These are phyloP conservation scores for Tachina fera DNA, from an alignment of 2,888 invertebrate genomes.

Conservation along the genomic window DNA sequence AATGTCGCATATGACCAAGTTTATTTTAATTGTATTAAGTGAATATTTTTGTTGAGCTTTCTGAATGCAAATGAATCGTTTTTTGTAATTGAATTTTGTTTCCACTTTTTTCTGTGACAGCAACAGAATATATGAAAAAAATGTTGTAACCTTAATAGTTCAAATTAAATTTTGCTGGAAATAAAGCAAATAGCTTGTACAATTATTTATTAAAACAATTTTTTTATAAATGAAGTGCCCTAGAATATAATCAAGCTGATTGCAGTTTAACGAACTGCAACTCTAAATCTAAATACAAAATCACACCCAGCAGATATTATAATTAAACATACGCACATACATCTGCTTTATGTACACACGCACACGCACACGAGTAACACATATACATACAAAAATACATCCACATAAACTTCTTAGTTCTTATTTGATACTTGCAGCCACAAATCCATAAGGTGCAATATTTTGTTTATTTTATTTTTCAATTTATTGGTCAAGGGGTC, in stretches of 20 bases:
- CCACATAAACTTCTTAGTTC: not conserved
- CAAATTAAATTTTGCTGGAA: too few species aligned
- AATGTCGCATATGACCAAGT: too few species aligned
- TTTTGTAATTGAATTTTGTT: too few species aligned
- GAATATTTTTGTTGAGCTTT: too few species aligned
- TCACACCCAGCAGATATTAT: constrained; percentile 30
- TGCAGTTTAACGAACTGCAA: not conserved
- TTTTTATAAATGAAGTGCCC: too few species aligned
- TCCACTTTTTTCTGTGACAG: too few species aligned
- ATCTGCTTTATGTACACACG: not conserved
- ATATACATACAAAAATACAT: not conserved
- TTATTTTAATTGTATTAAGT: too few species aligned
- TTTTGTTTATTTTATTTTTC: constrained; percentile 1
- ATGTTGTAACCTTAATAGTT: too few species aligned
- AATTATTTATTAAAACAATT: too few species aligned
- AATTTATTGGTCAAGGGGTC: constrained; percentile 15
- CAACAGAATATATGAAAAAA: too few species aligned
- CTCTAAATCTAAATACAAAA: not conserved
- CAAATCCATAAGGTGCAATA: constrained; percentile 35
- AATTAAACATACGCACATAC: not conserved
- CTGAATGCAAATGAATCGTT: too few species aligned
- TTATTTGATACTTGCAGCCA: constrained; percentile 11
- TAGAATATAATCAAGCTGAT: not conserved
- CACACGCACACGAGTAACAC: not conserved
- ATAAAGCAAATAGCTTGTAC: too few species aligned